phyloP scores from a whole-genome alignment of 2,113 vertebrate species.

The Spea bombifrons region DNA sequence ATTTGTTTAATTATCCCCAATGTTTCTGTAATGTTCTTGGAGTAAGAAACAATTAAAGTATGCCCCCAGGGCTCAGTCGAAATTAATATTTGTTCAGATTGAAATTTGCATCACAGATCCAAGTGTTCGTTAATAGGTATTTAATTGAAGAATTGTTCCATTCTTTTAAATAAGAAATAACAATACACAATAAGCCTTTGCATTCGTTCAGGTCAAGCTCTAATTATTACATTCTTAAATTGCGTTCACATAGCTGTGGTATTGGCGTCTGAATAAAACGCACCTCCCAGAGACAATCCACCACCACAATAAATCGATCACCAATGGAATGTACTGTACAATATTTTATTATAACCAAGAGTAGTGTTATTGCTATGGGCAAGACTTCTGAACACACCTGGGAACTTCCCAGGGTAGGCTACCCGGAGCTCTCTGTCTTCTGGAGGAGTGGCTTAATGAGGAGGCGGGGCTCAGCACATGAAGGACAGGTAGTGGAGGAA shows the following conservation, averaged over 20 bases:
- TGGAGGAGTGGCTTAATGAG: too few relatives aligned
- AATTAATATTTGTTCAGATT: constrained; percentile 49
- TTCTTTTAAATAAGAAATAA: constrained; percentile 35
- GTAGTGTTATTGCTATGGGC: too few relatives aligned
- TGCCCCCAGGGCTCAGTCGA: constrained; percentile 36
- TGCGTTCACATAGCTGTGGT: not conserved
- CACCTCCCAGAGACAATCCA: too few relatives aligned
- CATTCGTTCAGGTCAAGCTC: not conserved
- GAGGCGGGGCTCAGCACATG: too few relatives aligned
- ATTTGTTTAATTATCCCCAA: constrained; percentile 18
- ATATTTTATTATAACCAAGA: too few relatives aligned
- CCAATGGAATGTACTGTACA: too few relatives aligned
- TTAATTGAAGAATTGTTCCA: constrained; percentile 45
- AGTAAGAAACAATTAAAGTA: constrained; percentile 27
- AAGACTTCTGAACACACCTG: too few relatives aligned
- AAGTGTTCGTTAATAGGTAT: constrained; percentile 35
- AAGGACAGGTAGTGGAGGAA: too few relatives aligned
- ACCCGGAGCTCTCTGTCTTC: too few relatives aligned
- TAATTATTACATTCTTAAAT: constrained; percentile 12
- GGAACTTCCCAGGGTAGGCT: too few relatives aligned
- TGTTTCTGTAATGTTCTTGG: constrained; percentile 37
- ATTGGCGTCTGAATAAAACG: not conserved
- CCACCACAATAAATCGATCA: too few relatives aligned
- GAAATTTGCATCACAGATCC: constrained; percentile 42
- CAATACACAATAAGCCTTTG: constrained; percentile 39